These are phyloP conservation scores for Agelastica alni DNA, from an alignment of 2,888 invertebrate species.

Conservation along the genomic window DNA sequence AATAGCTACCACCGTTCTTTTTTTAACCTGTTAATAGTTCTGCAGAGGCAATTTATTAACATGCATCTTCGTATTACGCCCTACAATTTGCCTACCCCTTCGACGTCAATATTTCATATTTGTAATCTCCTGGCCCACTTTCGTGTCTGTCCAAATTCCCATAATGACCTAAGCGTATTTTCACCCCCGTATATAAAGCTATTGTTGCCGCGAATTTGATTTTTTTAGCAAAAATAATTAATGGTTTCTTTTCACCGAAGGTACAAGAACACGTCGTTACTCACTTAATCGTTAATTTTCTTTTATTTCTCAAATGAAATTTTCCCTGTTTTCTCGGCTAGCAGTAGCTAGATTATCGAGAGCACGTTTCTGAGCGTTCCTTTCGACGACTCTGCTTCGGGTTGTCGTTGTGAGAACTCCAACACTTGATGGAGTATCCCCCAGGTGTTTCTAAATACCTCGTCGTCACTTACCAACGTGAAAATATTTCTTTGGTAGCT, in stretches of 20 bases:
- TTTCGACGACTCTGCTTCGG: not conserved
- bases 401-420: conserved; percentile 29
- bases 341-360: not conserved
- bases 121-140: not conserved
- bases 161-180: conserved; percentile 1
- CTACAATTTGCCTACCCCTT: too few relatives aligned
- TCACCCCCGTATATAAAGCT: not conserved
- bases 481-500: conserved; percentile 22
- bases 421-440: conserved; percentile 33
- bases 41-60: too few relatives aligned
- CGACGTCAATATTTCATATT: too few relatives aligned
- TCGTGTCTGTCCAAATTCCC: not conserved
- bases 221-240: conserved; percentile 25
- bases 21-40: too few relatives aligned
- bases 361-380: conserved; percentile 1
- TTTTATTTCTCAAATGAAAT: conserved; percentile 23
- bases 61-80: too few relatives aligned
- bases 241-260: conserved; percentile 9
- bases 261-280: conserved; percentile 1
- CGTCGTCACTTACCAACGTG: conserved; percentile 28
- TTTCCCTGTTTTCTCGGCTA: conserved; percentile 13
- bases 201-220: conserved; percentile 12
- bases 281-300: conserved; percentile 24
- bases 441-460: conserved; percentile 33
- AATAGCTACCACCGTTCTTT: too few relatives aligned